Conservation (phyloP, 2,888 invertebrate genomes). For the Temnothorax ravouxi region DNA sequence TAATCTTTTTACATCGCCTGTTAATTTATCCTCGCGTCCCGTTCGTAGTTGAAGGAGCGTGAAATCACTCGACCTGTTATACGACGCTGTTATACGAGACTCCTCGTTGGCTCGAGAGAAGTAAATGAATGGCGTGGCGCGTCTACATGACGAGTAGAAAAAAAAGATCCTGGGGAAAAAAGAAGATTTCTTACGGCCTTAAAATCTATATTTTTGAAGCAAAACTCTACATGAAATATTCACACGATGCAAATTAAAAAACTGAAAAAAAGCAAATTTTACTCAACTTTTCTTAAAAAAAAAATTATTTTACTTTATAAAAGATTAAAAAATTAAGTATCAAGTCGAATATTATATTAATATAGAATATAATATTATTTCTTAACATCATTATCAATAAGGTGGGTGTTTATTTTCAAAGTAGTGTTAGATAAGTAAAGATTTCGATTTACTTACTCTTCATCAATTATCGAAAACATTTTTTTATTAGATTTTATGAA, state of each 20-base stretch:
- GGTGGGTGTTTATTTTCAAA: background rate
- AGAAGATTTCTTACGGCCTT: background rate
- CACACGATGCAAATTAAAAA: background rate
- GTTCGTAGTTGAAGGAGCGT: conserved; percentile 68
- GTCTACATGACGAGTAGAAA: conserved; percentile 3
- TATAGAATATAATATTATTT: background rate
- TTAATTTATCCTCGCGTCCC: conserved; percentile 70
- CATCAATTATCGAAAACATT: background rate
- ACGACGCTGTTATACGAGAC: conserved; percentile 69
- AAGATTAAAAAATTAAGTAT: background rate
- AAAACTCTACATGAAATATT: background rate
- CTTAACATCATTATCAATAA: background rate
- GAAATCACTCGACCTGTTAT: conserved; percentile 74
- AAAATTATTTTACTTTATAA: background rate
- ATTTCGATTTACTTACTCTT: background rate
- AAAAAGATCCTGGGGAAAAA: background rate
- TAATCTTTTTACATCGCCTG: conserved; percentile 43
- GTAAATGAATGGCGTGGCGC: conserved; percentile 9
- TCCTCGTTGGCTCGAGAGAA: conserved; percentile 39
- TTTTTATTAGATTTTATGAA: background rate
- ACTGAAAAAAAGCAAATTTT: background rate
- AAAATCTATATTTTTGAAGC: conserved; percentile 6
- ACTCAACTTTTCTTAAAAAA: background rate
- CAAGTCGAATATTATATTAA: background rate
- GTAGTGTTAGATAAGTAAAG: background rate